Conservation (phyloP, 2,888 invertebrate species). For the Tolmerus cingulatus region DNA sequence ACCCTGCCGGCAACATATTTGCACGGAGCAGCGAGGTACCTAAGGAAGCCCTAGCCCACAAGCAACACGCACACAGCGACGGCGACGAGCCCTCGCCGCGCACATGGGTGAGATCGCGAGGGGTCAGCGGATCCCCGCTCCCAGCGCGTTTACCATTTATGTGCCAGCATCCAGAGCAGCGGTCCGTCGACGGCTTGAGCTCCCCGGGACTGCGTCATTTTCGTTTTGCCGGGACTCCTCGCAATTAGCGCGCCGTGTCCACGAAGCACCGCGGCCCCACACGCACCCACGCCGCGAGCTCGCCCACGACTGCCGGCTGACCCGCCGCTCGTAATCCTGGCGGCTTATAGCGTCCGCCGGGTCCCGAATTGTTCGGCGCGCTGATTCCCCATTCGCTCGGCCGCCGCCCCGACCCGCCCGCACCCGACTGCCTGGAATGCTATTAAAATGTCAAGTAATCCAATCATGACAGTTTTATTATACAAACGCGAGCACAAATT, state of each 20-base stretch:
- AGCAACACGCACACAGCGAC: background rate
- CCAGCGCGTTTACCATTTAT: background rate
- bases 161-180: background rate
- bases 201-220: background rate
- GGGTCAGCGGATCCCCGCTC: background rate
- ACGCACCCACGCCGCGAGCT: background rate
- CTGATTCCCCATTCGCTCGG: background rate
- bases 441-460: constrained; percentile 31
- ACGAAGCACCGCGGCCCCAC: background rate
- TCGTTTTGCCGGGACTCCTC: background rate
- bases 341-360: background rate
- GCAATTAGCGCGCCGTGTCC: background rate
- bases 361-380: background rate
- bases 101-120: background rate
- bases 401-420: background rate
- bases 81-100: background rate
- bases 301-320: background rate
- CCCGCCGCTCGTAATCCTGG: background rate
- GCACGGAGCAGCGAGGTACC: background rate
- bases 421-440: background rate
- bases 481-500: constrained; percentile 16
- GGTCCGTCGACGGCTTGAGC: background rate
- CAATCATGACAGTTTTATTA: constrained; percentile 31
- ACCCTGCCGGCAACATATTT: background rate
- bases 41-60: background rate